Conservation (phyloP, 2,797 vertebrate genomes). For the Hipposideros larvatus region DNA sequence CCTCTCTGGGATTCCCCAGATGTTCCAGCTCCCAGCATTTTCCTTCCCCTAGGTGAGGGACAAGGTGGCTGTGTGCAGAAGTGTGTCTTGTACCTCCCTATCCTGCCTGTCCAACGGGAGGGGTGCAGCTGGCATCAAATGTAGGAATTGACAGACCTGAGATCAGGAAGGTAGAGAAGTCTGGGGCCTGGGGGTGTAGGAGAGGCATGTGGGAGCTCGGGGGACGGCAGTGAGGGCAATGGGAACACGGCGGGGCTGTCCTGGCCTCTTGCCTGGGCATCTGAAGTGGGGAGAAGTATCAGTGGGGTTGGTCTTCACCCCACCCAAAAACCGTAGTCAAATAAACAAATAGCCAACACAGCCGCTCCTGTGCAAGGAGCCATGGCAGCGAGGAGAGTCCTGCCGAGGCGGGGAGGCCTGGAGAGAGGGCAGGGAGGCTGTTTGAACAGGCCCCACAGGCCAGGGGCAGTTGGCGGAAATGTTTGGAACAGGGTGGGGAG, state of each 20-base stretch:
- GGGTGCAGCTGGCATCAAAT: neutral
- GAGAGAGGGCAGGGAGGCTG: constrained; percentile 35
- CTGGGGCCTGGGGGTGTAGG: neutral
- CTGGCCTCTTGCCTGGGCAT: constrained; percentile 48
- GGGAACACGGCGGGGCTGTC: neutral
- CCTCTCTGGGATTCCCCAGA: neutral
- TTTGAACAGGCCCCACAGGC: constrained; percentile 38
- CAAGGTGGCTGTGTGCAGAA: neutral
- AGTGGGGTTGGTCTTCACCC: neutral
- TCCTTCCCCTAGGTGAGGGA: neutral
- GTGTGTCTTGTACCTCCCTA: neutral
- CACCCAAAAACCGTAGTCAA: constrained; percentile 71
- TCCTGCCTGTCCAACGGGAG: neutral
- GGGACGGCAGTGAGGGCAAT: neutral
- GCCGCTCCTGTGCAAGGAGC: constrained; percentile 55
- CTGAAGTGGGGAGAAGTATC: constrained; percentile 8
- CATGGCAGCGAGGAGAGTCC: neutral
- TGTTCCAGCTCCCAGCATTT: neutral
- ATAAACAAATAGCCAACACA: constrained; percentile 80
- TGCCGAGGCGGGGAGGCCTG: neutral
- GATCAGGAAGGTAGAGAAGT: neutral
- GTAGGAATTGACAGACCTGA: neutral
- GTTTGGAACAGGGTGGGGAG: constrained; percentile 72
- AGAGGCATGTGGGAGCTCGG: neutral
- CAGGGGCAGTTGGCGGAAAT: constrained; percentile 57